A percentile compares a stretch with the other conserved stretches of the same genome.
Evolutionary conservation across 2,113 vertebrate genomes (phyloP).

Genomic region (Serinus canaria): DNA sequence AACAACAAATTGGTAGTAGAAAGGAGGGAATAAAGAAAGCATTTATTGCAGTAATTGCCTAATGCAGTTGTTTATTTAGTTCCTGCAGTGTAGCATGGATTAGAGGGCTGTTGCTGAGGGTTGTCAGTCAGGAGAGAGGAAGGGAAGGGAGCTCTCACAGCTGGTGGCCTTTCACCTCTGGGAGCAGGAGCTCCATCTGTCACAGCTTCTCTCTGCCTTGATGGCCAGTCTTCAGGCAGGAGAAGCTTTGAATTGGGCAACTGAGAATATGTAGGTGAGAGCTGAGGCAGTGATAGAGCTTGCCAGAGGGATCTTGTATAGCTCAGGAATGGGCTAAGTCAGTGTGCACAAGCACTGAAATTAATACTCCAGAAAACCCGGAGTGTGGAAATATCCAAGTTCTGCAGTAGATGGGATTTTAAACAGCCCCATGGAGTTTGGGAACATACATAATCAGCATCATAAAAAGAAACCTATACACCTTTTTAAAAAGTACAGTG

Average conservation of each 20-base stretch:
- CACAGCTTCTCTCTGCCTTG: background rate
- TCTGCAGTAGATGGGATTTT: background rate
- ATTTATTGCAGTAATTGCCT: constrained; percentile 33
- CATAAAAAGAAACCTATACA: background rate
- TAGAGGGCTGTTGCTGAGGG: background rate
- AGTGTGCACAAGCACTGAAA: rapidly evolving
- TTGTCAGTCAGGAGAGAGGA: background rate
- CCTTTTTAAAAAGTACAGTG: background rate
- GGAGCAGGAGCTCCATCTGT: background rate
- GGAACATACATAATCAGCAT: background rate
- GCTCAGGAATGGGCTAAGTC: background rate
- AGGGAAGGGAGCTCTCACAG: background rate
- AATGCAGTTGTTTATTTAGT: constrained; percentile 36
- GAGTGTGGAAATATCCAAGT: background rate
- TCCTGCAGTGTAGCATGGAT: background rate
- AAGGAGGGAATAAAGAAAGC: background rate
- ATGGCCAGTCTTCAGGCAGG: background rate
- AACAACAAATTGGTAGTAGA: background rate
- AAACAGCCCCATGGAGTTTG: background rate
- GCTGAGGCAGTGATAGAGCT: background rate
- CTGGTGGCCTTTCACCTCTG: background rate
- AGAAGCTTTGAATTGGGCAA: background rate
- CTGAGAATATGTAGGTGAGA: constrained; percentile 4
- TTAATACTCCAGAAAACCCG: background rate
- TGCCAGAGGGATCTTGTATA: background rate